A percentile compares a stretch with the other conserved stretches of the same genome.
Evolutionary conservation across 2,113 vertebrate genomes (phyloP).

Genomic region (Climacteris rufus): DNA sequence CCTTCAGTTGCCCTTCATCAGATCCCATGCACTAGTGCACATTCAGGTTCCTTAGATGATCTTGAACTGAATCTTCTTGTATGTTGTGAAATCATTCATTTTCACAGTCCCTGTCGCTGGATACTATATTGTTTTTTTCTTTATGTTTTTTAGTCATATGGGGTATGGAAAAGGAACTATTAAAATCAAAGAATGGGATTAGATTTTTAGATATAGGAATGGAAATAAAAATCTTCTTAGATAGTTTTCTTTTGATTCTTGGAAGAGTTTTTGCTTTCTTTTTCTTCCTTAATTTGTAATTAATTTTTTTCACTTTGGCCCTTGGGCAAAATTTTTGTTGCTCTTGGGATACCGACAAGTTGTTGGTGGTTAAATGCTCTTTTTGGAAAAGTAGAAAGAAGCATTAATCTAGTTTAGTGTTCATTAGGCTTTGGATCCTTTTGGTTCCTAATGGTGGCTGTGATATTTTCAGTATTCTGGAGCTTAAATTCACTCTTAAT

Average conservation of each 20-base stretch:
- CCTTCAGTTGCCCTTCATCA: background rate
- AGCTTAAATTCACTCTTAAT: background rate
- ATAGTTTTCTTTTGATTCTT: background rate
- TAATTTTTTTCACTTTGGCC: background rate
- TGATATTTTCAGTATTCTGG: background rate
- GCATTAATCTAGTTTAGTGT: background rate
- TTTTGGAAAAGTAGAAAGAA: background rate
- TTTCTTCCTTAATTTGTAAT: background rate
- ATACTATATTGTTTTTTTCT: background rate
- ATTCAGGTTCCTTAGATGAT: background rate
- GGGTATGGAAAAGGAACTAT: background rate
- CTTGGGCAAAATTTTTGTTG: background rate
- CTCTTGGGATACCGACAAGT: background rate
- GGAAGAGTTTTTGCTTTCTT: background rate
- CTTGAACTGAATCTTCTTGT: background rate
- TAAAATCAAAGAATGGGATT: background rate
- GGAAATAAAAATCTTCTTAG: background rate
- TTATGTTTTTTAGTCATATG: background rate
- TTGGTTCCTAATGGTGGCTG: background rate
- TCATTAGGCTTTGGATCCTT: background rate
- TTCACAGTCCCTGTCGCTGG: background rate
- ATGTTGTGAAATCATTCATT: rapidly evolving
- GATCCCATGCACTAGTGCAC: background rate
- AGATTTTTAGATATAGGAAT: background rate
- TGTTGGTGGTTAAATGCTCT: background rate